A percentile compares a stretch with the other conserved stretches of the same genome.
Evolutionary conservation across 37 sponge, comb jelly and placozoan genomes (phyloP).

Genomic region (Agelas oroides): DNA sequence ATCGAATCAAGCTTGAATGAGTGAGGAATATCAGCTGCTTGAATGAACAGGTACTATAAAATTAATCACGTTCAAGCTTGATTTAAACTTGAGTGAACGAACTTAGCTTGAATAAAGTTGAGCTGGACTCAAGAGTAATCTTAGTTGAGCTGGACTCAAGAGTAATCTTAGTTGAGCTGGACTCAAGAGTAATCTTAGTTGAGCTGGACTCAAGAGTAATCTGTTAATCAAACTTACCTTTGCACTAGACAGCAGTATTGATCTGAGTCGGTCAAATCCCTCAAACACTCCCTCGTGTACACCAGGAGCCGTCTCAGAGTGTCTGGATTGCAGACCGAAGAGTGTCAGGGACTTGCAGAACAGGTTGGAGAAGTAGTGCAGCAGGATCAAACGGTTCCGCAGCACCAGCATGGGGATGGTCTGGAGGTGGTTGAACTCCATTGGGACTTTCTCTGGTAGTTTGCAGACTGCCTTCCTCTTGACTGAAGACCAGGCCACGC

Average conservation of each 20-base stretch:
- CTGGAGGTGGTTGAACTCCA: conserved; percentile 90
- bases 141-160: no score
- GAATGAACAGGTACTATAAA: no score
- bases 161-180: no score
- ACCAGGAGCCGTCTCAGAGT: neutral
- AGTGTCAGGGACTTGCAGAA: conserved; percentile 81
- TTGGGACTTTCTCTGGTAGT: conserved; percentile 78
- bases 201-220: no score
- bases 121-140: no score
- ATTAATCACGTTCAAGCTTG: no score
- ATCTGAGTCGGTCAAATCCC: conserved; percentile 70
- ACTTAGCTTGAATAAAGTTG: no score
- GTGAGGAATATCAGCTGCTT: no score
- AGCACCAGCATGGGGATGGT: conserved; percentile 59
- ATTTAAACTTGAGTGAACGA: no score
- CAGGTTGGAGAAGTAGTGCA: conserved; percentile 84
- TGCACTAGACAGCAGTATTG: conserved; percentile 65
- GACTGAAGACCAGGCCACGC: conserved; percentile 88
- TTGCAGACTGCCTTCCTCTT: conserved; percentile 59
- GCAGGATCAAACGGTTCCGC: conserved; percentile 85
- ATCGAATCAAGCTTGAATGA: no score
- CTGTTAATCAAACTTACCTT: no score
- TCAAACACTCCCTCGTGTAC: conserved; percentile 32
- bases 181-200: no score
- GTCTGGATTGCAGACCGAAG: conserved; percentile 61